Evolutionary conservation across 2,888 invertebrate genomes (phyloP), one percentile per base, ranked within the genome.

Genomic region (Amblyjoppa proteus): DNA sequence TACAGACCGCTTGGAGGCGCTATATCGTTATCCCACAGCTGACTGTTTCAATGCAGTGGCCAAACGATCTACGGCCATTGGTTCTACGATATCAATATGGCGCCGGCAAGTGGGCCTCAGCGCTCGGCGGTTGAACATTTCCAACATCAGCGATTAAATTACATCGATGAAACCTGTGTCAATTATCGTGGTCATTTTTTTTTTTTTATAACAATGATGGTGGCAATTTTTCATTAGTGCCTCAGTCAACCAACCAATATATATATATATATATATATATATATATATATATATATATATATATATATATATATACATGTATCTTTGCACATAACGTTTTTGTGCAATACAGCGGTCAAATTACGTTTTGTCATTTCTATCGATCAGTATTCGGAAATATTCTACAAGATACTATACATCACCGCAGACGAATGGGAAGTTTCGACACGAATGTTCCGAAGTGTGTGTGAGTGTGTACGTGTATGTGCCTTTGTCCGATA

Each of bases 161-260:
- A 61, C 61, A 49, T 41, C 73, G 73, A 45, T 45, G 58, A 61
- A 74, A 25, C 13, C 34, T 7, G 49, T n/a, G 20, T 78, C 51
- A 20, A 73, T 73, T 38, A 56, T 73, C 70, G 78, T 70, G 56
- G 69, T 56, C 53, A 34, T 41, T 49, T 64, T 64, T 70, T 56
- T 56, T 79, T 61, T 4, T 4, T 49, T 11, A 49, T 49, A 70
- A 78, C 51, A 58, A 28, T 69, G 69, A 58, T 13, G 66, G 66
- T 68, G 66, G 73, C 80, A 74, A 75, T 69, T 82, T 66, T 76
- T 82, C 64, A 77, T 82, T 61, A 82, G 64, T 83, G 81, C 75
- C 75, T 75, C 38, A 61, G 38, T 80, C 71, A 25, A 73, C 64
- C 61, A 77, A 49, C 45, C 77, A 56, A 61, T 82, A 31, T 76